phyloP scores from a whole-genome alignment of 2,888 invertebrate species.

The Autographa gamma region DNA sequence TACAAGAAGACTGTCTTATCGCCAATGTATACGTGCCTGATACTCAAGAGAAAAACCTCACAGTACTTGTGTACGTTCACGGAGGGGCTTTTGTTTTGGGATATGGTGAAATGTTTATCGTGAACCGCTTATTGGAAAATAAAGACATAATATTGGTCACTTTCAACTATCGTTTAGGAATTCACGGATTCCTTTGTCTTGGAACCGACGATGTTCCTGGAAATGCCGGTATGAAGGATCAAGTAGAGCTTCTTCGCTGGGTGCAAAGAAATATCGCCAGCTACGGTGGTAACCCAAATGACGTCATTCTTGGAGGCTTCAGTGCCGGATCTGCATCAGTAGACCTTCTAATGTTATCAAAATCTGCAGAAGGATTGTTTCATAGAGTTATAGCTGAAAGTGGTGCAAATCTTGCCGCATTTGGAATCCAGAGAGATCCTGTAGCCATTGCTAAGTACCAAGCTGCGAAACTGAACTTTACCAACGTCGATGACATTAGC shows the following conservation, averaged over 20 bases:
- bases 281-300: conserved; percentile 71
- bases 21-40: conserved; percentile 70
- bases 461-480: conserved; percentile 59
- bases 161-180: conserved; percentile 66
- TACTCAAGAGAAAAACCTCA: conserved; percentile 62
- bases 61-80: conserved; percentile 64
- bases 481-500: conserved; percentile 61
- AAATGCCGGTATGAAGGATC: conserved; percentile 72
- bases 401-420: conserved; percentile 57
- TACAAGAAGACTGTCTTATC: background rate
- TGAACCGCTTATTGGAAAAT: conserved; percentile 45
- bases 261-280: conserved; percentile 66
- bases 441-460: conserved; percentile 63
- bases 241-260: conserved; percentile 67
- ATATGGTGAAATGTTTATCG: conserved; percentile 37
- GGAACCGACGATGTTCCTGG: conserved; percentile 66
- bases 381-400: conserved; percentile 69
- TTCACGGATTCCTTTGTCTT: conserved; percentile 63
- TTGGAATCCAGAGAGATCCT: conserved; percentile 65
- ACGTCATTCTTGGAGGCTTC: conserved; percentile 65
- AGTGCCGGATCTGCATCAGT: conserved; percentile 66
- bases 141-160: conserved; percentile 58
- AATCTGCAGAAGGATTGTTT: conserved; percentile 62
- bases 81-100: conserved; percentile 64
- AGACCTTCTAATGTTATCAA: conserved; percentile 63